phyloP scores from a whole-genome alignment of 2,888 invertebrate species.

The Agrotis ipsilon region DNA sequence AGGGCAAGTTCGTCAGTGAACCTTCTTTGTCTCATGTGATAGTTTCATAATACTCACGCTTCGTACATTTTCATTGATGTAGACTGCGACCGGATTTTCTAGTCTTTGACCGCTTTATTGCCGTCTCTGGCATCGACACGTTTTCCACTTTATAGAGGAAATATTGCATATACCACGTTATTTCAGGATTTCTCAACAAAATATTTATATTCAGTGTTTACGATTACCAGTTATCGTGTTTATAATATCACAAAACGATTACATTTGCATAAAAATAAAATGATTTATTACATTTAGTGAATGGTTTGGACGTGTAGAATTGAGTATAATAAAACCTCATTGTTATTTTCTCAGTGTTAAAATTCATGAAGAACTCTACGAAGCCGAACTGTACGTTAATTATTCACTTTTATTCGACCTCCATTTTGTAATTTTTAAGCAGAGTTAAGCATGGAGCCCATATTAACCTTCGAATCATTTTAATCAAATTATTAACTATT shows the following conservation, averaged over 20 bases:
- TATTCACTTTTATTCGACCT: constrained; percentile 42
- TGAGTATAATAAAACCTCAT: constrained; percentile 29
- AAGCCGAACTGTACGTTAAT: constrained; percentile 33
- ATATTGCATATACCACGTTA: constrained; percentile 17
- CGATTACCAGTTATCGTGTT: constrained; percentile 32
- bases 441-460: too few species aligned
- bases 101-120: constrained; percentile 49
- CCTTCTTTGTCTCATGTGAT: constrained; percentile 22
- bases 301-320: constrained; percentile 12
- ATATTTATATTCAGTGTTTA: constrained; percentile 29
- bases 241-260: constrained; percentile 17
- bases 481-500: constrained; percentile 23
- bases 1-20: constrained; percentile 13
- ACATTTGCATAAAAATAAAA: constrained; percentile 26
- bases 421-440: constrained; percentile 26
- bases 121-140: constrained; percentile 35
- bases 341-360: constrained; percentile 35
- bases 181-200: constrained; percentile 24
- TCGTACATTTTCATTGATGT: constrained; percentile 15
- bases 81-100: constrained; percentile 40
- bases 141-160: constrained; percentile 22
- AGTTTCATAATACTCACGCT: constrained; percentile 27
- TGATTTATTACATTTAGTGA: constrained; percentile 19
- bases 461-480: not conserved
- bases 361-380: constrained; percentile 31